These are phyloP conservation scores for Druon quercuslanigerum DNA, from an alignment of 1,140 invertebrate genomes.

Conservation along the genomic window DNA sequence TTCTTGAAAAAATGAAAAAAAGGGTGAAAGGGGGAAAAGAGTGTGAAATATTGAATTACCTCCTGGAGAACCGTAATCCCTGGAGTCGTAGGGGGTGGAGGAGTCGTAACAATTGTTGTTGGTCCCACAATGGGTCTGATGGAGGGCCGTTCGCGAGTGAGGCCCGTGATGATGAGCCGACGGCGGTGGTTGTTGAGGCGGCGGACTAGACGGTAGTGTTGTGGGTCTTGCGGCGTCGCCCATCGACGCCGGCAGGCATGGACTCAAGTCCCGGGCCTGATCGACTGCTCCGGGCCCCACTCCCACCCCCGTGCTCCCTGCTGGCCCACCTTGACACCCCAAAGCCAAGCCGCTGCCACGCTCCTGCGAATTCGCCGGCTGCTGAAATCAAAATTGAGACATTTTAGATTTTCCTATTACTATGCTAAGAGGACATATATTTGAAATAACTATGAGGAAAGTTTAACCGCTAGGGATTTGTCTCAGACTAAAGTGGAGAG, in stretches of 20 bases:
- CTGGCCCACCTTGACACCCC: constrained; percentile 71
- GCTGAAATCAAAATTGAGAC: constrained; percentile 25
- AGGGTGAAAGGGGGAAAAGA: too few relatives aligned
- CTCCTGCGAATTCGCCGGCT: constrained; percentile 74
- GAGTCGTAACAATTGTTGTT: constrained; percentile 74
- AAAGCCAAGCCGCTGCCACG: constrained; percentile 72
- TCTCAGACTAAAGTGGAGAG: too few relatives aligned
- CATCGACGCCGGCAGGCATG: constrained; percentile 82
- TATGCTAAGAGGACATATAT: not conserved
- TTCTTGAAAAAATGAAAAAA: too few relatives aligned
- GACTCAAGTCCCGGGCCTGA: constrained; percentile 82
- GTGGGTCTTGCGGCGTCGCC: constrained; percentile 77
- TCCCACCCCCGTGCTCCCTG: constrained; percentile 66
- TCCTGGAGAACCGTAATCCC: constrained; percentile 73
- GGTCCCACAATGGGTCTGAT: constrained; percentile 71
- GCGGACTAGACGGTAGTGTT: constrained; percentile 71
- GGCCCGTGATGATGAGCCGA: constrained; percentile 60
- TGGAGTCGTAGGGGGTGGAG: constrained; percentile 72
- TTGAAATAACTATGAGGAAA: not conserved
- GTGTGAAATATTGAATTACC: constrained; percentile 51
- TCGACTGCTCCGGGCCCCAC: constrained; percentile 79
- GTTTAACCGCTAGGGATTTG: too few relatives aligned
- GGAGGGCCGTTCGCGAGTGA: constrained; percentile 65
- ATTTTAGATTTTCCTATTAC: not conserved
- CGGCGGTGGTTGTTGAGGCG: constrained; percentile 46